Evolutionary conservation across 92 coral and sea anemone genomes (phyloP).

Genomic region (Metridium senile): DNA sequence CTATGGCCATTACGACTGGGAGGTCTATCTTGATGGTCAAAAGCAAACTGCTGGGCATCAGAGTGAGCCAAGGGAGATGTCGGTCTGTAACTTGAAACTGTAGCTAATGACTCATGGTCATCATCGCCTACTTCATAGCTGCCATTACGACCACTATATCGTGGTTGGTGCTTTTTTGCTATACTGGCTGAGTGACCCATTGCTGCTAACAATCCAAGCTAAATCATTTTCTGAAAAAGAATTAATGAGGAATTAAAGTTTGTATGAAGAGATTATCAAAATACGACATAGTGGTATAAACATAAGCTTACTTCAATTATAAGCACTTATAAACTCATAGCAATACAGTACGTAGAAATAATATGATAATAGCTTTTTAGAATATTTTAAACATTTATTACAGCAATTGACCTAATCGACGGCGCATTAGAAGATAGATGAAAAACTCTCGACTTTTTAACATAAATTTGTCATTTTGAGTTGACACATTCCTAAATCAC

Average conservation of each 20-base stretch:
- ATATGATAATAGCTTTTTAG: not conserved
- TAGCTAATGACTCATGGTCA: slow-evolving; percentile 58
- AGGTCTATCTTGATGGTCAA: slow-evolving; percentile 12
- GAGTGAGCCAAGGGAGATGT: slow-evolving; percentile 76
- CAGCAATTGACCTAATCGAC: too few species aligned
- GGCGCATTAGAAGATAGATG: too few species aligned
- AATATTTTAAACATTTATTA: not conserved
- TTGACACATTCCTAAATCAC: slow-evolving; percentile 29
- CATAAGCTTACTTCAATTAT: too few species aligned
- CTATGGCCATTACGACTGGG: slow-evolving; percentile 41
- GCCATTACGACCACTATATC: slow-evolving; percentile 11
- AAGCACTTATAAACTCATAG: too few species aligned
- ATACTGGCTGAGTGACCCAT: slow-evolving; percentile 90
- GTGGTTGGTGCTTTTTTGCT: slow-evolving; percentile 49
- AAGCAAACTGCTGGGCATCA: slow-evolving; percentile 60
- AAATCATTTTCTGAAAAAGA: not conserved
- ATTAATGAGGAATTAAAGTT: not conserved
- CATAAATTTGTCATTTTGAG: not conserved
- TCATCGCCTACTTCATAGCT: not conserved
- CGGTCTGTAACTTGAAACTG: slow-evolving; percentile 80
- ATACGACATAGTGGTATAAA: too few species aligned
- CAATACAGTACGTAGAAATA: not conserved
- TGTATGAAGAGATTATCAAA: not conserved
- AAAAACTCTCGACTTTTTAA: not conserved
- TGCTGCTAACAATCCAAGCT: not conserved